These are phyloP conservation scores for Anomalospiza imberbis DNA, from an alignment of 2,797 vertebrate genomes.

Conservation along the genomic window DNA sequence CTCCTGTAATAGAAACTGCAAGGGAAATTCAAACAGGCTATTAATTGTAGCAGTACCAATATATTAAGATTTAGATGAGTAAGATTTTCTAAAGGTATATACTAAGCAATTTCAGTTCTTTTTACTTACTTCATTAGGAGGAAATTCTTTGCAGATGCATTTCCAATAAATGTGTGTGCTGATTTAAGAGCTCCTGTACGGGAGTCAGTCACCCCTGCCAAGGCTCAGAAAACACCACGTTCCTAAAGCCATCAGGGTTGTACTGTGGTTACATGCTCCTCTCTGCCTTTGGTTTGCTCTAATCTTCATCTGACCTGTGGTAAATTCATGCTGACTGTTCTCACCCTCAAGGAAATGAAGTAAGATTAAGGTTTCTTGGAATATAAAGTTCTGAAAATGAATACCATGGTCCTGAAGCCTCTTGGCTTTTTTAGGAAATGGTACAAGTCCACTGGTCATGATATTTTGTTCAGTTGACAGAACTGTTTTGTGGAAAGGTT, in stretches of 20 bases:
- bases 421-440: not conserved
- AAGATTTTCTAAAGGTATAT: conserved; percentile 56
- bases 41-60: conserved; percentile 66
- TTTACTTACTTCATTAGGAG: conserved; percentile 53
- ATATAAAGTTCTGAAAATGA: not conserved
- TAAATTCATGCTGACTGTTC: conserved; percentile 38
- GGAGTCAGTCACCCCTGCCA: conserved; percentile 16
- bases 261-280: not conserved
- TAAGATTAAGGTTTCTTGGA: conserved; percentile 20
- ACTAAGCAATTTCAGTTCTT: conserved; percentile 58
- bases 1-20: conserved; percentile 60
- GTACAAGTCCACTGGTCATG: not conserved
- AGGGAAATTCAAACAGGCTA: conserved; percentile 65
- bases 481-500: not conserved
- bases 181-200: conserved; percentile 2
- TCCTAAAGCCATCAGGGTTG: not conserved
- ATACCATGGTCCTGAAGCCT: not conserved
- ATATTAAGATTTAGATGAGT: conserved; percentile 41
- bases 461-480: not conserved
- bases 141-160: conserved; percentile 35
- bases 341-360: conserved; percentile 14
- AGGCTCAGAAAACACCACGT: not conserved
- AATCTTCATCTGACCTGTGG: conserved; percentile 31
- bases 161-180: conserved; percentile 37
- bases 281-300: conserved; percentile 1